These are phyloP conservation scores for Atherix ibis DNA, from an alignment of 2,888 invertebrate species.

Conservation along the genomic window DNA sequence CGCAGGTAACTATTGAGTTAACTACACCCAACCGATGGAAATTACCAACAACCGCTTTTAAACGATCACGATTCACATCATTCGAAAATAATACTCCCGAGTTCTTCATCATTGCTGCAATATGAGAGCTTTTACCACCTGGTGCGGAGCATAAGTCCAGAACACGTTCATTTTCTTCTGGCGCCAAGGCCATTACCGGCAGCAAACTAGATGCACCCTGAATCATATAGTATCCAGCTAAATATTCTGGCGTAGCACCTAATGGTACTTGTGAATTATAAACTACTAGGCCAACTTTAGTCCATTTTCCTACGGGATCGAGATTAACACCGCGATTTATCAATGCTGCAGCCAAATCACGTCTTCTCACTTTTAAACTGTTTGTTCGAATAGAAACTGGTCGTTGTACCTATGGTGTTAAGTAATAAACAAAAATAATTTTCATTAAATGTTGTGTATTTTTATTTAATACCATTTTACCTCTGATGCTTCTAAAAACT, in stretches of 20 bases:
- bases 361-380: slow-evolving; percentile 77
- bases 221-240: slow-evolving; percentile 94
- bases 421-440: slow-evolving; percentile 1
- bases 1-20: slow-evolving; percentile 76
- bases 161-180: slow-evolving; percentile 86
- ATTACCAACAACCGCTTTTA: slow-evolving; percentile 88
- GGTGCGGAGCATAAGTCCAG: slow-evolving; percentile 98
- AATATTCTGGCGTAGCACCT: slow-evolving; percentile 97
- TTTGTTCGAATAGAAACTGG: slow-evolving; percentile 94
- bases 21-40: slow-evolving; percentile 91
- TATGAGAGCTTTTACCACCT: slow-evolving; percentile 97
- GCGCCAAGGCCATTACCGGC: slow-evolving; percentile 95
- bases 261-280: slow-evolving; percentile 93
- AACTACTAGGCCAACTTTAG: slow-evolving; percentile 91
- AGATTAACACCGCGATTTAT: slow-evolving; percentile 96
- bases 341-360: slow-evolving; percentile 85
- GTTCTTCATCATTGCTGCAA: slow-evolving; percentile 95
- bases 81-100: slow-evolving; percentile 94
- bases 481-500: slow-evolving; percentile 94
- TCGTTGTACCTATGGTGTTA: slow-evolving; percentile 50
- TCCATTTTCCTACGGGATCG: slow-evolving; percentile 97
- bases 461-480: slow-evolving; percentile 31
- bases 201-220: slow-evolving; percentile 94
- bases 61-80: slow-evolving; percentile 78
- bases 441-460: too few species aligned